Percentiles rank a stretch among this genome's conserved stretches.
These are phyloP conservation scores for Baccha elongata DNA, from an alignment of 2,888 invertebrate species.

Conservation along the genomic window DNA sequence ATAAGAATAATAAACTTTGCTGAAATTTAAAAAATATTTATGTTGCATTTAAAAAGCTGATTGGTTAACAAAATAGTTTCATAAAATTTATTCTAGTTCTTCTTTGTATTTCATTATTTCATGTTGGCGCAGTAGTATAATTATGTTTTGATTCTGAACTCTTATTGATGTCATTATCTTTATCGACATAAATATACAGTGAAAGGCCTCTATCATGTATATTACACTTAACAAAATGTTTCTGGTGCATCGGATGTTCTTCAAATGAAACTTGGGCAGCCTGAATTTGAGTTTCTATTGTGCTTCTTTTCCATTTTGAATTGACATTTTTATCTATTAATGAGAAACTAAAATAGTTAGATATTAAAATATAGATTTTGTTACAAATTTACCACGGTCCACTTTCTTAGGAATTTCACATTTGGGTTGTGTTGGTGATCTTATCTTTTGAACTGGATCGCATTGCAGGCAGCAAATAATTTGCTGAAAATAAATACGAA, in stretches of 20 bases:
- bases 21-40: no score
- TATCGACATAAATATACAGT: constrained; percentile 77
- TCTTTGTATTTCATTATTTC: no score
- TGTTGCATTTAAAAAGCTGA: no score
- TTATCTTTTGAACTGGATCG: constrained; percentile 75
- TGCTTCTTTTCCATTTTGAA: constrained; percentile 80
- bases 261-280: constrained; percentile 74
- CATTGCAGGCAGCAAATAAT: constrained; percentile 86
- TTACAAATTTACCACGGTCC: constrained; percentile 10
- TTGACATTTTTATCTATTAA: constrained; percentile 76
- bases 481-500: constrained; percentile 87
- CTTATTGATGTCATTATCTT: constrained; percentile 75
- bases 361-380: not conserved
- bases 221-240: constrained; percentile 69
- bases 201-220: constrained; percentile 75
- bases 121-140: constrained; percentile 79
- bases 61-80: no score
- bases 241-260: constrained; percentile 30
- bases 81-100: no score
- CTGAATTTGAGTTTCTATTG: constrained; percentile 81
- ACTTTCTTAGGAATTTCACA: constrained; percentile 76
- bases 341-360: not conserved
- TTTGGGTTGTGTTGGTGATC: constrained; percentile 76
- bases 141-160: constrained; percentile 78
- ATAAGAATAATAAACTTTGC: no score